Evolutionary conservation across 2,113 vertebrate genomes (phyloP).

Genomic region (Malaclemys terrapin): DNA sequence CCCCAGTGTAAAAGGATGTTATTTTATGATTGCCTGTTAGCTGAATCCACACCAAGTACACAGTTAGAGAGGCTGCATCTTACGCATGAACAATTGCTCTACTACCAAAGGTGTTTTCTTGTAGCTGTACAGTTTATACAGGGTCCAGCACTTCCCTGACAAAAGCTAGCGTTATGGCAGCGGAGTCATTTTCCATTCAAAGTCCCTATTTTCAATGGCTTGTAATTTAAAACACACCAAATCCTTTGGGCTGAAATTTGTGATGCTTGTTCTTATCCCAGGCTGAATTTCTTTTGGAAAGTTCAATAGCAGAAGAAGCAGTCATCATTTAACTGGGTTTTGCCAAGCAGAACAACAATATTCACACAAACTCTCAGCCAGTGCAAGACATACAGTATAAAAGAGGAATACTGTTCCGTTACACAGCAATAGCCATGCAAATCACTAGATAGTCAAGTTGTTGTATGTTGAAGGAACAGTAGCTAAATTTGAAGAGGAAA

Average conservation of each 20-base stretch:
- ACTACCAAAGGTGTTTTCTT: background rate
- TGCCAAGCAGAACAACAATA: slow-evolving; percentile 29
- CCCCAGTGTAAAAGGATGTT: background rate
- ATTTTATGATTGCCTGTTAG: fast-evolving
- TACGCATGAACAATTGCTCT: background rate
- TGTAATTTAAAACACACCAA: background rate
- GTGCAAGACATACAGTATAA: background rate
- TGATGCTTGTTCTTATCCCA: slow-evolving; percentile 54
- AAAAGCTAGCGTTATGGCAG: background rate
- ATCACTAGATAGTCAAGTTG: fast-evolving
- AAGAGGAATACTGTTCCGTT: background rate
- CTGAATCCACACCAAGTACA: fast-evolving
- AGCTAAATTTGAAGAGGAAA: background rate
- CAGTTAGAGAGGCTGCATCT: fast-evolving
- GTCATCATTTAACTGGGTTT: slow-evolving; percentile 51
- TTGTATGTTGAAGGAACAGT: too few relatives aligned
- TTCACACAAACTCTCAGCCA: background rate
- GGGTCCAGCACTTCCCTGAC: background rate
- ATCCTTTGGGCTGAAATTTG: slow-evolving; percentile 37
- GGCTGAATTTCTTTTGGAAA: slow-evolving; percentile 49
- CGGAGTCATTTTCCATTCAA: slow-evolving; percentile 12
- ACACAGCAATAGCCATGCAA: fast-evolving
- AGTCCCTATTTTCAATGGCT: slow-evolving; percentile 41
- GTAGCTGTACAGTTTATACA: background rate
- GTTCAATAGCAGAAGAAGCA: slow-evolving; percentile 50